These are phyloP conservation scores for Habrosyne pyritoides DNA, from an alignment of 2,888 invertebrate genomes.

Conservation along the genomic window DNA sequence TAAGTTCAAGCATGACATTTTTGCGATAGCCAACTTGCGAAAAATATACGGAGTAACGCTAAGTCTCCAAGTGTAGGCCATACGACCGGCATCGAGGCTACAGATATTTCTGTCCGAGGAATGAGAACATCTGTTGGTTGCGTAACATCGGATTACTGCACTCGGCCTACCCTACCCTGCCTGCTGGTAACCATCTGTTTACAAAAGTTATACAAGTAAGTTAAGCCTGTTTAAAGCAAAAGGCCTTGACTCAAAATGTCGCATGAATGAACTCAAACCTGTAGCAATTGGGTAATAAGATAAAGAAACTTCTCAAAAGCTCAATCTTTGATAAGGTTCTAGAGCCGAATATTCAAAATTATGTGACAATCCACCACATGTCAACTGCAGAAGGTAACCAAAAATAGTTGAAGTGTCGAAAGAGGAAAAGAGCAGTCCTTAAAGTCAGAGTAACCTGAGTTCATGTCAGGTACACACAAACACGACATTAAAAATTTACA, in stretches of 20 bases:
- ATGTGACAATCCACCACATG: no score
- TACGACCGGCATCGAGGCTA: conserved; percentile 25
- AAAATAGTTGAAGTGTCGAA: neutral
- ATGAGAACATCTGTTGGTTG: conserved; percentile 62
- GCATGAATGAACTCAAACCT: no score
- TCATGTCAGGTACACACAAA: neutral
- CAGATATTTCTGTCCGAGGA: conserved; percentile 59
- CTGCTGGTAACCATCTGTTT: neutral
- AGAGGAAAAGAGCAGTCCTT: neutral
- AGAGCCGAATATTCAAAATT: no score
- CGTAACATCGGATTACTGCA: conserved; percentile 51
- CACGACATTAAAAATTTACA: neutral
- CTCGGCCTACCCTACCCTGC: neutral
- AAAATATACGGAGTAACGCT: neutral
- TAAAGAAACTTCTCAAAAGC: no score
- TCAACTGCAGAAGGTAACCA: no score
- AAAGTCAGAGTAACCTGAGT: neutral
- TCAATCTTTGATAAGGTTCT: no score
- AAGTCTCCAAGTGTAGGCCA: conserved; percentile 14
- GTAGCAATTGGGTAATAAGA: no score
- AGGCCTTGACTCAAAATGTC: no score
- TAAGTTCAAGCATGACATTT: no score
- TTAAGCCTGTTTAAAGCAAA: neutral
- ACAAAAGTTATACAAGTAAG: neutral
- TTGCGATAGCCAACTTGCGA: no score